phyloP scores from a whole-genome alignment of 2,888 invertebrate species.

The Sthenelais limicola region DNA sequence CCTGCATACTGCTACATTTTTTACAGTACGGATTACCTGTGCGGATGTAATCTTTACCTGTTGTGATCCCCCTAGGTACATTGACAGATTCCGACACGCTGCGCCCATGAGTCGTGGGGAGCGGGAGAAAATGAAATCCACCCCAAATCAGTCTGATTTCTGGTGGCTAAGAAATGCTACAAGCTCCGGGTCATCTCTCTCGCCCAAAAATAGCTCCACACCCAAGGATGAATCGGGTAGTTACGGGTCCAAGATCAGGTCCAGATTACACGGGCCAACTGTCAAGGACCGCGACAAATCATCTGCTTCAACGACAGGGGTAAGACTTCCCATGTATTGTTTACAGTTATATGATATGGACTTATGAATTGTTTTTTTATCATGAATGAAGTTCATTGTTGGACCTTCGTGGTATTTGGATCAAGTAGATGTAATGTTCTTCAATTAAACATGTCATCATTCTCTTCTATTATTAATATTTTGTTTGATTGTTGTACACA shows the following conservation, averaged over 20 bases:
- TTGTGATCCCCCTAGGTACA: conserved; percentile 55
- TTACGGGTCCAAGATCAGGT: not conserved
- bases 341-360: no score
- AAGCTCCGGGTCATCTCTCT: no score
- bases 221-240: not conserved
- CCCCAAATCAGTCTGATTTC: conserved; percentile 53
- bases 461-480: no score
- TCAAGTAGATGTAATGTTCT: no score
- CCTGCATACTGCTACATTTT: no score
- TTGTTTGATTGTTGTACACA: no score
- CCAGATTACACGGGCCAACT: not conserved
- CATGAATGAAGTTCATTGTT: no score
- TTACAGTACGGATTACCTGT: no score
- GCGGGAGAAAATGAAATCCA: conserved; percentile 49
- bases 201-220: conserved; percentile 17
- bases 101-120: conserved; percentile 64
- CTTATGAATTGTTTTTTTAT: no score
- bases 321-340: not conserved
- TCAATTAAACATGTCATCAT: no score
- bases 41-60: no score
- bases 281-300: not conserved
- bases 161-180: conserved; percentile 59
- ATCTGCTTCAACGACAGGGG: not conserved
- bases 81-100: conserved; percentile 64
- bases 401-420: no score